Evolutionary conservation across 2,113 vertebrate species (phyloP).

Genomic region (Copsychus sechellarum): DNA sequence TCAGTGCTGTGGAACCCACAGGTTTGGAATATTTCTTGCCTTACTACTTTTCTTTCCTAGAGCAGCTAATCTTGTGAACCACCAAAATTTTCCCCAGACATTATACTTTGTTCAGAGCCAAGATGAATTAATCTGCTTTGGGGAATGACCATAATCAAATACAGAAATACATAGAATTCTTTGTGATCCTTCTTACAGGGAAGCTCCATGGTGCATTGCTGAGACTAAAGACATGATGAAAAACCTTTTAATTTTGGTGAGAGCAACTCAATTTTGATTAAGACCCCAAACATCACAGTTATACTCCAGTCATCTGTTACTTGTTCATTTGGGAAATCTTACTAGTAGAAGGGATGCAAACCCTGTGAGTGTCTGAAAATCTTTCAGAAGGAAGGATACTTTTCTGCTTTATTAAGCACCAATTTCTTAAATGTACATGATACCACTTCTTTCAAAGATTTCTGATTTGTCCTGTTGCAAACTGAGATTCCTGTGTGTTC

Average conservation of each 20-base stretch:
- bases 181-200: not conserved
- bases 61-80: not conserved
- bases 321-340: not conserved
- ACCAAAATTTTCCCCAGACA: not conserved
- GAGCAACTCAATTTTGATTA: not conserved
- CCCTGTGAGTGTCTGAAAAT: not conserved
- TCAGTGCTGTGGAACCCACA: not conserved
- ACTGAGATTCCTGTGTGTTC: not conserved
- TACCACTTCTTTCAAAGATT: not conserved
- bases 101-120: not conserved
- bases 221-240: not conserved
- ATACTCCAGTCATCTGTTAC: not conserved
- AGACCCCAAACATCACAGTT: not conserved
- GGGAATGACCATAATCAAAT: not conserved
- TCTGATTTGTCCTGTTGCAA: not conserved
- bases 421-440: not conserved
- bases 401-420: not conserved
- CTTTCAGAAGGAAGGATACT: not conserved
- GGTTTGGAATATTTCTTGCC: not conserved
- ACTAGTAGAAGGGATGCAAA: not conserved
- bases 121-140: not conserved
- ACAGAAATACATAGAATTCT: not conserved
- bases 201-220: not conserved
- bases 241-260: not conserved
- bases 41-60: not conserved